Base-by-base conservation (phyloP, 2,797 vertebrate genomes). In the Alosa sapidissima region DNA sequence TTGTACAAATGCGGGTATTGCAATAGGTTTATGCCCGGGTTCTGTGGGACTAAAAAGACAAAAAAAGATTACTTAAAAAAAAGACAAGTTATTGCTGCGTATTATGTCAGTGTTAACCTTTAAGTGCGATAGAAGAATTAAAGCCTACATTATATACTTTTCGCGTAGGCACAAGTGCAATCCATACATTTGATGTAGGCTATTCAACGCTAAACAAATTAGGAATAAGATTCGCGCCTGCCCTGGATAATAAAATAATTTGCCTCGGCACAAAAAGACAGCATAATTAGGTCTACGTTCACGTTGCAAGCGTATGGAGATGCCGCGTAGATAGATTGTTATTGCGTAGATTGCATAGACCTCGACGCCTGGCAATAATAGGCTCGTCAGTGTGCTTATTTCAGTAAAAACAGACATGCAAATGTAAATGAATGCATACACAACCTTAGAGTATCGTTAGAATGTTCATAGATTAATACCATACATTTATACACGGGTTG, bases 1-100 rank as follows among this genome's bases (percentile, higher is more conserved):
- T 10, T 88, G 94, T 86, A 93, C 91, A 60, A 85, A 81, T 0
- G 89, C 2, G 0, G 94, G 94, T 81, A 96, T 89, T n/a, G 91
- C 91, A 83, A 94, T 87, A n/a, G 81, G 90, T 45, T 87, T 91
- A 75, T 91, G 89, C 33, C 87, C 83, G 19, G 89, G 86, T 0
- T 93, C 92, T 1, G 86, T 54, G 14, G 89, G 86, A 54, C 94
- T 95, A 65, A 33, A 58, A 48, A n/a, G 2, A 81, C 68, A 21
- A 85, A 48, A 48, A n/a, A 52, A 5, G 41, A 41, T 41, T 4
- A 41, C 41, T 41, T 41, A 19, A 84, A 7, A 36, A 36, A 51
- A 85, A 36, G n/a, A 28, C 28, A 28, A 58, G 19, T 24, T 62
- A 62, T 9, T 62, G 58, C 21, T 62, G n/a, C 1, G 8, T 9